Evolutionary conservation across 2,113 vertebrate genomes (phyloP).

Genomic region (Amia ocellicauda): DNA sequence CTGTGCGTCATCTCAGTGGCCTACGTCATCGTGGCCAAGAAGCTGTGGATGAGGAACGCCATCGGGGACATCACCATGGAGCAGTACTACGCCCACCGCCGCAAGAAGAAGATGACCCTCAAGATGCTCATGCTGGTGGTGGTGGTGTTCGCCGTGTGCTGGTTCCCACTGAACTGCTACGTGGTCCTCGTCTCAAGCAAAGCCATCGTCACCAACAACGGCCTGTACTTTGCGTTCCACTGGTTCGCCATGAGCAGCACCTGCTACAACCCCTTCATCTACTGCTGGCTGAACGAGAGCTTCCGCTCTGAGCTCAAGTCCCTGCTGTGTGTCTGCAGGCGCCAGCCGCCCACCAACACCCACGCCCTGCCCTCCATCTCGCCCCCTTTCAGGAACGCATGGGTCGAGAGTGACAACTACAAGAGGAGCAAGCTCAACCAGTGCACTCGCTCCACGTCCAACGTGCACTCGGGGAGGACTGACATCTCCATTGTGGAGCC

Average conservation of each 20-base stretch:
- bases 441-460: conserved; percentile 21
- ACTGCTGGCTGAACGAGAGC: conserved; percentile 70
- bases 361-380: conserved; percentile 39
- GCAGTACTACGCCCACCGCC: conserved; percentile 61
- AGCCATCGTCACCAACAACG: conserved; percentile 61
- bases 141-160: conserved; percentile 66
- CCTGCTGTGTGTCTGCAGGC: conserved; percentile 46
- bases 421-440: conserved; percentile 23
- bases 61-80: conserved; percentile 72
- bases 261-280: conserved; percentile 76
- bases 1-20: conserved; percentile 65
- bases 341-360: conserved; percentile 3
- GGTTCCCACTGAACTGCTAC: conserved; percentile 72
- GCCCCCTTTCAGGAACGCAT: neutral
- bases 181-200: conserved; percentile 68
- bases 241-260: conserved; percentile 77
- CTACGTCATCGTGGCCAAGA: conserved; percentile 67
- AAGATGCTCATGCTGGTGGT: conserved; percentile 76
- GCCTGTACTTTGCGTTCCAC: conserved; percentile 68
- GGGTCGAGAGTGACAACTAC: conserved; percentile 29
- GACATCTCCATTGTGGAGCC: conserved; percentile 49
- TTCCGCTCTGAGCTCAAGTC: conserved; percentile 59
- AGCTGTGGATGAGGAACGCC: conserved; percentile 69
- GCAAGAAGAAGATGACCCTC: conserved; percentile 67
- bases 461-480: conserved; percentile 36